Conservation (phyloP, 1,140 invertebrate genomes). For the Musca vetustissima region DNA sequence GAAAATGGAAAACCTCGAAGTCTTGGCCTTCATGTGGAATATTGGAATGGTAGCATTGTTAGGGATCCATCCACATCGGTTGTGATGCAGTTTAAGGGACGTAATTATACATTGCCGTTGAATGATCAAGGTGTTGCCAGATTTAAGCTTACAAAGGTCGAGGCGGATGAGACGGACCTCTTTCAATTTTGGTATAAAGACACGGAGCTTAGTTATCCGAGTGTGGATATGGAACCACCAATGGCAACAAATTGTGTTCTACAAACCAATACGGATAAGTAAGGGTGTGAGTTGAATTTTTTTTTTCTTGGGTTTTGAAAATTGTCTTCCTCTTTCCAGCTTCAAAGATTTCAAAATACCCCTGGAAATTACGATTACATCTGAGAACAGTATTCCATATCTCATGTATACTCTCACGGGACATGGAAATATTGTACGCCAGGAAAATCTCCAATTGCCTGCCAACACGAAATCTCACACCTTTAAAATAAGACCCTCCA, state of each 20-base stretch:
- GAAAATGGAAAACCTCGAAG: too few relatives aligned
- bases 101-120: too few relatives aligned
- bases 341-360: constrained; percentile 59
- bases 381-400: background rate
- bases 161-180: constrained; percentile 58
- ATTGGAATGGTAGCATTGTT: too few relatives aligned
- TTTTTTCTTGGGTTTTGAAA: too few relatives aligned
- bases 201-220: too few relatives aligned
- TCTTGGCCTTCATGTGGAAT: too few relatives aligned
- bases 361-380: constrained; percentile 61
- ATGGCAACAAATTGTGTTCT: too few relatives aligned
- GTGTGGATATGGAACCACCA: too few relatives aligned
- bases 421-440: constrained; percentile 58
- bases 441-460: constrained; percentile 77
- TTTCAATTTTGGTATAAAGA: background rate
- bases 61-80: too few relatives aligned
- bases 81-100: too few relatives aligned
- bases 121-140: constrained; percentile 81
- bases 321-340: background rate
- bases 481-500: background rate
- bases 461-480: constrained; percentile 41
- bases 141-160: constrained; percentile 74
- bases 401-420: background rate
- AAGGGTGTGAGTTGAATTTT: too few relatives aligned
- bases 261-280: too few relatives aligned